Base-by-base conservation (phyloP, 2,113 vertebrate species). In the Onychostoma macrolepis region DNA sequence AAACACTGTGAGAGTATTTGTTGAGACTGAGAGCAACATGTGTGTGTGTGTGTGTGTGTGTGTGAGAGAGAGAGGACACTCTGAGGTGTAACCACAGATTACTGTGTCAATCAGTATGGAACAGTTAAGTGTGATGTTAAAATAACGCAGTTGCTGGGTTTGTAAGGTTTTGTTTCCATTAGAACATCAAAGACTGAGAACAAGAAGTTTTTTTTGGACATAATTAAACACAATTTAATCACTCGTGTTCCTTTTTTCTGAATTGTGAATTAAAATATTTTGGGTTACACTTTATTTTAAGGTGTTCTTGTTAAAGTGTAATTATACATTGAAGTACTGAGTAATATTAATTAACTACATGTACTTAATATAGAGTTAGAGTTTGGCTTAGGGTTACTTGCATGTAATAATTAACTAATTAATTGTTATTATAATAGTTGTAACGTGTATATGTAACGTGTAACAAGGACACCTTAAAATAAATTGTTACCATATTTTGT, bases 1-100 rank as follows among this genome's bases (percentile, higher is more conserved):
- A 93, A 93, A 92, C 80, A 87, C 93, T 90, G 91, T 89, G 91
- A 85, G 80, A 85, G 89, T 90, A 91, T 92, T 92, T 91, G 92
- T 94, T 93, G 93, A 89, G 90, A 92, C 92, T 90, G 90, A 93
- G 81, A 89, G 93, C 91, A 91, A 91, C 91, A 90, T 92, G 89
- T 93, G 77, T 11, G 76, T 6, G 75, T 30, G 75, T 8, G 74
- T 7, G 74, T 6, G 71, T n/a, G 75, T 13, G 65, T 43, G 41
- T 43, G 41, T 43, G 45, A 1, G 48, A 63, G 80, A 53, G 78
- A 87, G 76, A 65, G 72, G 58, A 67, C 56, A 86, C 45, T 72
- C 69, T 79, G 85, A 79, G 43, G 24, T 80, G 85, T 26, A 75
- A 78, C 36, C 19, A 75, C 43, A 79, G 67, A 85, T 45, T 71